A percentile compares a stretch with the other conserved stretches of the same genome.
phyloP scores from a whole-genome alignment of 1,140 invertebrate genomes.

The Pristionchus pacificus region DNA sequence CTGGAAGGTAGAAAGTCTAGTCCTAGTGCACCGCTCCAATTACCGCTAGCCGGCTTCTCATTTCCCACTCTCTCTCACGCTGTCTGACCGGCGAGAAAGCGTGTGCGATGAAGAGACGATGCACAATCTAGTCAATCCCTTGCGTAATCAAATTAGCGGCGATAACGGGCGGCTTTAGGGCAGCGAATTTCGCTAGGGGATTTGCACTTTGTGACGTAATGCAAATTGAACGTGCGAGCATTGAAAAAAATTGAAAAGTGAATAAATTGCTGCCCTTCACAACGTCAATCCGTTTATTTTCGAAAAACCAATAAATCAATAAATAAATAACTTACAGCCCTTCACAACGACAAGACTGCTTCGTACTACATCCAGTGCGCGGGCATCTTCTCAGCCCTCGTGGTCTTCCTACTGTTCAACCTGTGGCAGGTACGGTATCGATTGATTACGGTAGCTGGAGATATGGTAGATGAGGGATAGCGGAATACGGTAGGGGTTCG shows the following conservation, averaged over 20 bases:
- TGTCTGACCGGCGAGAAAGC: too few relatives aligned
- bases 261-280: background rate
- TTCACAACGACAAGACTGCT: conserved; percentile 32
- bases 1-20: too few relatives aligned
- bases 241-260: background rate
- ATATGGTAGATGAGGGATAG: too few relatives aligned
- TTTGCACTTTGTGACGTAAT: background rate
- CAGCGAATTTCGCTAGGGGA: background rate
- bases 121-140: too few relatives aligned
- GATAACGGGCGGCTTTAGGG: too few relatives aligned
- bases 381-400: conserved; percentile 15
- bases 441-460: background rate
- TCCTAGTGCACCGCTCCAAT: too few relatives aligned
- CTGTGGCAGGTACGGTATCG: conserved; percentile 27
- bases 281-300: background rate
- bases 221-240: background rate
- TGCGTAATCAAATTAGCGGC: too few relatives aligned
- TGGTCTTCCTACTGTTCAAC: conserved; percentile 31
- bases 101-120: too few relatives aligned
- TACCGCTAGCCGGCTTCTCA: too few relatives aligned
- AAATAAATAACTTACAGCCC: conserved; percentile 19
- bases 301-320: background rate
- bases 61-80: too few relatives aligned
- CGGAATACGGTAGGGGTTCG: too few relatives aligned
- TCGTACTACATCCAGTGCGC: conserved; percentile 35